Percentiles rank a stretch among this genome's conserved stretches.
phyloP scores from a whole-genome alignment of 2,888 invertebrate genomes.

The Phragmatobia fuliginosa region DNA sequence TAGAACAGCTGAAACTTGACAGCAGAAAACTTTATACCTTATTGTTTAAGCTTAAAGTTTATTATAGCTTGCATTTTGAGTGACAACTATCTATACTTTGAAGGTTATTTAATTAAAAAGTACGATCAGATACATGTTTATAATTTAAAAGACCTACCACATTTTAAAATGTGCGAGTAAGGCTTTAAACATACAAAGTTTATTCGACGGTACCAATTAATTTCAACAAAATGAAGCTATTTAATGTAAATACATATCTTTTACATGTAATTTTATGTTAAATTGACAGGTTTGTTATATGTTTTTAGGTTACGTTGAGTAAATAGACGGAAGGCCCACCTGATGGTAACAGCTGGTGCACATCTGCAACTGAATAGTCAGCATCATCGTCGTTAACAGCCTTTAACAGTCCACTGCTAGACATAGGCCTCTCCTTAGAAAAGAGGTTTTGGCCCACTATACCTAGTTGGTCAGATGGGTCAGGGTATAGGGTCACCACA shows the following conservation, averaged over 20 bases:
- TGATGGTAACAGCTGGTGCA: no score
- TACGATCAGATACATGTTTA: constrained; percentile 27
- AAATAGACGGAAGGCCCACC: background rate
- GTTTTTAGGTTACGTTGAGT: background rate
- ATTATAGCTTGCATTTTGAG: background rate
- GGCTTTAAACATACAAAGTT: background rate
- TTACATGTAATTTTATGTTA: background rate
- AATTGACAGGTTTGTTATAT: background rate
- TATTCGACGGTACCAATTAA: background rate
- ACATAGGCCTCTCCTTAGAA: no score
- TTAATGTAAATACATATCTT: background rate
- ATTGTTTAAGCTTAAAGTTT: background rate
- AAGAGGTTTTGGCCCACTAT: no score
- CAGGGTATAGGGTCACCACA: no score
- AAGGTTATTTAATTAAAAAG: constrained; percentile 44
- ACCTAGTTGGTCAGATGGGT: no score
- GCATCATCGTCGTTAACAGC: no score
- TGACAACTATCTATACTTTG: constrained; percentile 22
- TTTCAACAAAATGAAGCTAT: background rate
- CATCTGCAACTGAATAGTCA: no score
- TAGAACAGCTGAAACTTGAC: constrained; percentile 39
- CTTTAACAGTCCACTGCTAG: no score
- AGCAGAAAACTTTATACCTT: constrained; percentile 21
- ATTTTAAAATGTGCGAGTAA: constrained; percentile 10
- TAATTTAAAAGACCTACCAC: constrained; percentile 23